A percentile compares a stretch with the other conserved stretches of the same genome.
Evolutionary conservation across 2,888 invertebrate species (phyloP).

Genomic region (Ophion ventricosus): DNA sequence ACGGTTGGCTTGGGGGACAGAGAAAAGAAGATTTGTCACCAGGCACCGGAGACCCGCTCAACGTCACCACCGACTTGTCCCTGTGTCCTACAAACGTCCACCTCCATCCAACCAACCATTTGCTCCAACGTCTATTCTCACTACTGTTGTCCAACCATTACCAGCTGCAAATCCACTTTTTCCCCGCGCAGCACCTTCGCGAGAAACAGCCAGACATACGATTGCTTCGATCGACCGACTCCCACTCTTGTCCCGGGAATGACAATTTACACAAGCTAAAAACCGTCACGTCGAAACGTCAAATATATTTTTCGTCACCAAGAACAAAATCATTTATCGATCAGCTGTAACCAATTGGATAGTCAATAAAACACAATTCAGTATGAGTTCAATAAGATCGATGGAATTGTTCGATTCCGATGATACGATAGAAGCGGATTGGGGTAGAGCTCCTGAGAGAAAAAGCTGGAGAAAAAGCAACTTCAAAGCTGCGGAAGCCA

Average conservation of each 20-base stretch:
- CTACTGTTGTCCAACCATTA: constrained; percentile 28
- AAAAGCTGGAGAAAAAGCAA: constrained; percentile 1
- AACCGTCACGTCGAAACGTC: neutral
- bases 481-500: constrained; percentile 33
- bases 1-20: constrained; percentile 58
- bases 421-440: neutral
- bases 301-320: neutral
- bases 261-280: constrained; percentile 37
- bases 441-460: neutral
- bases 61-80: constrained; percentile 1
- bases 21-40: constrained; percentile 58
- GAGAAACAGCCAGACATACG: neutral
- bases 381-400: constrained; percentile 28
- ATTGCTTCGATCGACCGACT: neutral
- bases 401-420: constrained; percentile 18
- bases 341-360: neutral
- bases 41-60: neutral
- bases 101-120: constrained; percentile 20
- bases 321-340: too few species aligned
- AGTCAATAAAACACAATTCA: neutral
- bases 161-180: constrained; percentile 3
- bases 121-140: constrained; percentile 22
- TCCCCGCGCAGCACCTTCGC: constrained; percentile 19
- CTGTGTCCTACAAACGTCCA: neutral
- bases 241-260: constrained; percentile 8